phyloP scores from a whole-genome alignment of 2,113 vertebrate genomes.

The Ariopsis seemanni region DNA sequence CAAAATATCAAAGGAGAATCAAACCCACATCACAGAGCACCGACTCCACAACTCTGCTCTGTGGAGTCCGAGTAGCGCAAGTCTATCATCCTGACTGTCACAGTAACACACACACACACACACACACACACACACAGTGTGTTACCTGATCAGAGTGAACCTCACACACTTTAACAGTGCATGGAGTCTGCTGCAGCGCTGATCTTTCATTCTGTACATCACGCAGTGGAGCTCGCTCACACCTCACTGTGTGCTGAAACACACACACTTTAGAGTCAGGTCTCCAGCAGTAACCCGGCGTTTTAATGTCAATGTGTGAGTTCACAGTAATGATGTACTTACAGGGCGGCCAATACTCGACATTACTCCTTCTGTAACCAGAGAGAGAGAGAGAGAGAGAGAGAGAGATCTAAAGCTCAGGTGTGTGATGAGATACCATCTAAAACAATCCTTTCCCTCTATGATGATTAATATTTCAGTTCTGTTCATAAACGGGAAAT shows the following conservation, averaged over 20 bases:
- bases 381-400: not conserved
- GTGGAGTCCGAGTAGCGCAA: no score
- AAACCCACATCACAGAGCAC: no score
- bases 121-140: not conserved
- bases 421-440: no score
- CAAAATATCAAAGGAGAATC: no score
- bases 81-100: no score
- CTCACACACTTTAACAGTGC: conserved; percentile 14
- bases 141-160: not conserved
- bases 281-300: not conserved
- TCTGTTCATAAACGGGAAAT: no score
- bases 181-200: not conserved
- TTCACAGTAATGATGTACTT: not conserved
- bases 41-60: no score
- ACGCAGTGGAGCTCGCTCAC: conserved; percentile 44
- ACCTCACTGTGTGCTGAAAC: conserved; percentile 17
- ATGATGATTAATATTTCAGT: no score
- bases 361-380: not conserved
- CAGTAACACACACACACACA: not conserved
- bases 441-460: no score
- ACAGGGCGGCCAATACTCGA: not conserved
- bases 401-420: no score
- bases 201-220: conserved; percentile 37
- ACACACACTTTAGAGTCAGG: not conserved
- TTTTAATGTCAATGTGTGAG: not conserved